Evolutionary conservation across 2,888 invertebrate genomes (phyloP).

Genomic region (Ectobius pallidus): DNA sequence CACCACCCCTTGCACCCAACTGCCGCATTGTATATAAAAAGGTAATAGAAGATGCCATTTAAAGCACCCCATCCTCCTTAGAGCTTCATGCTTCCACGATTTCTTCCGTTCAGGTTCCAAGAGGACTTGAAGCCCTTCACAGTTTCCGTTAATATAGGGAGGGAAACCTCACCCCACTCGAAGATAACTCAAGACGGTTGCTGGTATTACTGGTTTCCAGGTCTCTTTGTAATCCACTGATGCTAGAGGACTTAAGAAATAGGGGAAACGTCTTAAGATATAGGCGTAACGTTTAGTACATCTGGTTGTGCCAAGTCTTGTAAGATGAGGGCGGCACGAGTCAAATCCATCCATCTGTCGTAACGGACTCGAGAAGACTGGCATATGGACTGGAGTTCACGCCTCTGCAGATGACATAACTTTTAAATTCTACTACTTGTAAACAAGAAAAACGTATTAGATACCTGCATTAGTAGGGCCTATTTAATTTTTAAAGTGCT

Average conservation of each 20-base stretch:
- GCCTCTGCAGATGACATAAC: too few relatives aligned
- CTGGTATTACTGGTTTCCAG: conserved; percentile 2
- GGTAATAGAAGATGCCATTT: conserved; percentile 16
- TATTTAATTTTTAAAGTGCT: too few relatives aligned
- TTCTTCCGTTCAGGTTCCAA: not conserved
- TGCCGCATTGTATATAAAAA: not conserved
- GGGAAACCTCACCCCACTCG: not conserved
- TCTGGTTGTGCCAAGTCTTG: not conserved
- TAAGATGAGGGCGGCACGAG: not conserved
- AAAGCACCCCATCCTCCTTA: conserved; percentile 9
- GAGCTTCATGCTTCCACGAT: not conserved
- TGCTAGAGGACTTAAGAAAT: not conserved
- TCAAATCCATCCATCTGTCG: not conserved
- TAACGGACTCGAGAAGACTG: too few relatives aligned
- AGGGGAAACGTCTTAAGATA: not conserved
- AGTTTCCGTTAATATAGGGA: conserved; percentile 28
- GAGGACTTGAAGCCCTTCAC: conserved; percentile 20
- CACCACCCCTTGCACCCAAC: not conserved
- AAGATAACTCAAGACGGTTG: conserved; percentile 4
- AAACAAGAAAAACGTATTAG: too few relatives aligned
- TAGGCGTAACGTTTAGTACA: not conserved
- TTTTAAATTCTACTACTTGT: too few relatives aligned
- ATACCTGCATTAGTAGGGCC: too few relatives aligned
- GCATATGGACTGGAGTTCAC: too few relatives aligned
- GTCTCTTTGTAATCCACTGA: not conserved